Percentiles rank a stretch among this genome's conserved stretches.
Conservation (phyloP, 2,888 invertebrate genomes). For the Chirona hameri region DNA sequence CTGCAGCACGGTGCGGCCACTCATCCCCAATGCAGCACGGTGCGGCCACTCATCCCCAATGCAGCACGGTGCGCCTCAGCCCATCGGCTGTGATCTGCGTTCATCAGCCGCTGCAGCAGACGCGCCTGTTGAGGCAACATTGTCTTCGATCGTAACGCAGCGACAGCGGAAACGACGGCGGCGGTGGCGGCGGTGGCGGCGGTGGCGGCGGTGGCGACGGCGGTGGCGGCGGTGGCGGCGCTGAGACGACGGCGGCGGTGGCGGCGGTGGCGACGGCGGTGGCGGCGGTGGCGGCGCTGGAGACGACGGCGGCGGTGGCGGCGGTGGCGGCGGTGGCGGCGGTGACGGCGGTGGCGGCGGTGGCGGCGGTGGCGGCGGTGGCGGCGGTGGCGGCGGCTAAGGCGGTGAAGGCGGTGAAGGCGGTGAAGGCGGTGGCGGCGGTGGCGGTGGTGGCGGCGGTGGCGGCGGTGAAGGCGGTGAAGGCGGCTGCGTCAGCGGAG, state of each 20-base stretch:
- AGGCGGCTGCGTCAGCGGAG: not conserved
- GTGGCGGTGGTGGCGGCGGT: not conserved
- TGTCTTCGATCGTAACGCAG: no score
- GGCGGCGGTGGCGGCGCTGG: not conserved
- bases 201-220: not conserved
- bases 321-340: not conserved
- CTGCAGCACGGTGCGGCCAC: no score
- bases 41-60: no score
- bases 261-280: not conserved
- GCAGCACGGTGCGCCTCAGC: no score
- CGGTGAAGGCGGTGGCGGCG: not conserved
- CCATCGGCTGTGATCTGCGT: no score
- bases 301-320: not conserved
- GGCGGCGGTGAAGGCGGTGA: not conserved
- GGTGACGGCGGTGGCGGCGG: not conserved
- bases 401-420: not conserved
- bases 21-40: no score
- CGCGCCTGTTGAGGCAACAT: no score
- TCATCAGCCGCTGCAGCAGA: no score
- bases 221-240: not conserved
- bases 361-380: not conserved
- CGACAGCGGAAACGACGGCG: no score
- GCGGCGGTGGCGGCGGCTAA: not conserved
- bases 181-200: not conserved
- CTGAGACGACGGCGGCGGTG: not conserved